Evolutionary conservation across 1,140 invertebrate species (phyloP), one percentile per base, ranked within the genome.

Genomic region (Lordiphosa clarofinis): DNA sequence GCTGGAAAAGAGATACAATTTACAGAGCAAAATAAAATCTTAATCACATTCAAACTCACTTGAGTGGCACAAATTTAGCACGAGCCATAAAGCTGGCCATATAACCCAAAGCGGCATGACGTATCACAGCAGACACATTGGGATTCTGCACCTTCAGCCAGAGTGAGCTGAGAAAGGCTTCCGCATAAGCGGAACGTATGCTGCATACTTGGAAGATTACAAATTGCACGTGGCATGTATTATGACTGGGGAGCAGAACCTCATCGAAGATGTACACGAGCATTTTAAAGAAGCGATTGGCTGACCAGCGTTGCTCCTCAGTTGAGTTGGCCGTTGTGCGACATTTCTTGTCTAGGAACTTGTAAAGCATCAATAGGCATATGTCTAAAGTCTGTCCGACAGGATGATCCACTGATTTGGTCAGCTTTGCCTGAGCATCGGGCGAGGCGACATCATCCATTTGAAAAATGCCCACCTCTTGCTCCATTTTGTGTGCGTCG

Each of bases 211-310:
- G 93, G 89, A 96, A 96, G 76, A 95, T 90, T 2, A 95, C 76
- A 88, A 94, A 97, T 88, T 96, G 96, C 4, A 94, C 91, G 87
- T 96, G 94, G 86, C 93, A 92, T 46, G 91, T 93, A 21, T 91
- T 93, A 76, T 95, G 92, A 8, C 94, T 95, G 2, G 92, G 92
- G 47, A 97, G 88, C 54, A 96, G 92, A 38, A 94, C 87, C 69
- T 91, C 91, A 59, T 96, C 94, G 89, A 96, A 97, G 15, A 92
- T 89, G 37, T 89, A 76, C n/a, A 94, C 65, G 1, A 88, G 38
- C 10, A 33, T 91, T 53, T 73, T 91, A 86, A 82, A 89, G 19
- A 88, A 67, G 3, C 69, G 55, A 36, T 52, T 59, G 31, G 69
- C 62, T 37, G 63, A 11, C 19, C 39, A 11, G 1, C 56, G 50